Evolutionary conservation across 1,140 invertebrate species (phyloP).

Genomic region (Panagrolaimus sp.): DNA sequence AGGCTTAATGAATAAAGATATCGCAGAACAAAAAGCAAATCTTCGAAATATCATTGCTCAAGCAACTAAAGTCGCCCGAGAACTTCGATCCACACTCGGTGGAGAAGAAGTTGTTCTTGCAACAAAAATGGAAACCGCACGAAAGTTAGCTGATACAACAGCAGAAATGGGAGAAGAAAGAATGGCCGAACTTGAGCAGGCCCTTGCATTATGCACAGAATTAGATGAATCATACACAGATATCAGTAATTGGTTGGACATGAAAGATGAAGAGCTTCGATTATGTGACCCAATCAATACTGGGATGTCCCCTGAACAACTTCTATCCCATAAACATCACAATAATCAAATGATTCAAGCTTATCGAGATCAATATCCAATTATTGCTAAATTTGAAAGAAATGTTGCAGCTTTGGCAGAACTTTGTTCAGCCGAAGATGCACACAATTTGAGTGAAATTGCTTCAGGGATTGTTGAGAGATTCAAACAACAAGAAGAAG

Average conservation of each 20-base stretch:
- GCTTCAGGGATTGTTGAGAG: conserved; percentile 71
- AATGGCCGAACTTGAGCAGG: conserved; percentile 82
- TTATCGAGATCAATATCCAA: conserved; percentile 75
- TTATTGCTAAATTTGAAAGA: conserved; percentile 90
- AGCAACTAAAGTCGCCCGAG: conserved; percentile 84
- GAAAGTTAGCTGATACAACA: conserved; percentile 71
- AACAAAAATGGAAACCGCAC: conserved; percentile 65
- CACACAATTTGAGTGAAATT: conserved; percentile 70
- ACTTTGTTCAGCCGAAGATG: conserved; percentile 80
- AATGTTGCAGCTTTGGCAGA: conserved; percentile 79
- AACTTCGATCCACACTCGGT: conserved; percentile 79
- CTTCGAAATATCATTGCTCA: conserved; percentile 82
- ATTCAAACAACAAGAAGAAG: conserved; percentile 75
- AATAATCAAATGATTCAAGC: conserved; percentile 70
- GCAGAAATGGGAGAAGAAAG: conserved; percentile 77
- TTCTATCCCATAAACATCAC: conserved; percentile 68
- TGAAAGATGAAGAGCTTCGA: conserved; percentile 83
- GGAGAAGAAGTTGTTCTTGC: conserved; percentile 82
- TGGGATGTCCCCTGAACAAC: conserved; percentile 80
- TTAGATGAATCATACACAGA: conserved; percentile 86
- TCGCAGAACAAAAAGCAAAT: conserved; percentile 81
- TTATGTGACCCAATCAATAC: conserved; percentile 75
- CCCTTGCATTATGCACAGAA: conserved; percentile 82
- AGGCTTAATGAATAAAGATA: conserved; percentile 82
- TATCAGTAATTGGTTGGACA: conserved; percentile 81